These are phyloP conservation scores for Antedon mediterranea DNA, from an alignment of 53 echinoderm and acorn worm genomes.

Conservation along the genomic window DNA sequence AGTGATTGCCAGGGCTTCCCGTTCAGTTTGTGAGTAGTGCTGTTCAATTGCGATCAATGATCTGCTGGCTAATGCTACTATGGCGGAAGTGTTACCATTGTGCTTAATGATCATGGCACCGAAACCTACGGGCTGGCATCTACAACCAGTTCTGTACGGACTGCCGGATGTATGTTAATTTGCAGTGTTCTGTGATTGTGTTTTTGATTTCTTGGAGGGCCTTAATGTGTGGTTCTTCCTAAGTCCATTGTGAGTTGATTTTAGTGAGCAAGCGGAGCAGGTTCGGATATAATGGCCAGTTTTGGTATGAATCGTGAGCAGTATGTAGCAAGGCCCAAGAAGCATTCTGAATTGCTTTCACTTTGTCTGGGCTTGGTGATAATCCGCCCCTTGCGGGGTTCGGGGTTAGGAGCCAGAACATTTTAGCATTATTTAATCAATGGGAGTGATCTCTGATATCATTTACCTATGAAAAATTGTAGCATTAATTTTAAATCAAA, in stretches of 20 bases:
- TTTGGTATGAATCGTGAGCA: constrained; percentile 19
- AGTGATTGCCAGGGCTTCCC: constrained; percentile 38
- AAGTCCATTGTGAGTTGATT: constrained; percentile 2
- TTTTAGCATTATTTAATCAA: too few relatives aligned
- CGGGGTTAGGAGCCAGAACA: too few relatives aligned
- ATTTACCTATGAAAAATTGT: too few relatives aligned
- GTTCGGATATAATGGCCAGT: constrained; percentile 10
- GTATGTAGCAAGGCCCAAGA: constrained; percentile 16
- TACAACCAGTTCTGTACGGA: too few relatives aligned
- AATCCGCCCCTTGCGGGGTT: too few relatives aligned
- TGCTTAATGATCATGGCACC: too few relatives aligned
- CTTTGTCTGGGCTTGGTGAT: constrained; percentile 10
- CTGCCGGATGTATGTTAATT: constrained; percentile 23
- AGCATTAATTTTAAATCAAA: too few relatives aligned
- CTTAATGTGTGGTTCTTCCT: constrained; percentile 1
- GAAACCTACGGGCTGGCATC: too few relatives aligned
- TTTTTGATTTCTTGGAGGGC: constrained; percentile 17
- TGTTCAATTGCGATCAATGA: constrained; percentile 42
- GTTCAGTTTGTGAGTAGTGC: constrained; percentile 43
- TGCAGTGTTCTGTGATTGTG: constrained; percentile 8
- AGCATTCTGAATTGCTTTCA: neutral
- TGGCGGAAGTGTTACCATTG: neutral
- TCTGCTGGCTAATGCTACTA: constrained; percentile 29
- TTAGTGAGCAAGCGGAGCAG: constrained; percentile 14
- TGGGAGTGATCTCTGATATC: too few relatives aligned